Evolutionary conservation across 2,888 invertebrate genomes (phyloP).

Genomic region (Drosophila subquinaria): DNA sequence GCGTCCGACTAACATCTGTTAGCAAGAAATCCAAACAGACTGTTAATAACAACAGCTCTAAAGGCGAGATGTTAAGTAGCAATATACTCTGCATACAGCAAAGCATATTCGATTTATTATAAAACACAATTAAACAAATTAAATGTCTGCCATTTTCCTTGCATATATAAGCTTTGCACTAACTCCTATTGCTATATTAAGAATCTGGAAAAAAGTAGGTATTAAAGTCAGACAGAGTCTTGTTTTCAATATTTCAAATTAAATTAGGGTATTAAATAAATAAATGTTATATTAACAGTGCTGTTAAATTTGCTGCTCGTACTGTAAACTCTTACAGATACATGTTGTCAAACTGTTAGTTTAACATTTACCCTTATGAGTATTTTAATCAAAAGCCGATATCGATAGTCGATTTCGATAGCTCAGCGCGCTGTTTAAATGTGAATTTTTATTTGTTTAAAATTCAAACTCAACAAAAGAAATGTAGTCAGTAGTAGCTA

Average conservation of each 20-base stretch:
- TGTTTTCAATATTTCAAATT: background rate
- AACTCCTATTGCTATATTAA: background rate
- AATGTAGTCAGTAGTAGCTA: background rate
- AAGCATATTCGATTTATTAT: background rate
- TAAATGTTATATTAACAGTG: background rate
- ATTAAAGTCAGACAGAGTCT: background rate
- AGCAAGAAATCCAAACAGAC: slow-evolving; percentile 42
- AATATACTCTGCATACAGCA: slow-evolving; percentile 19
- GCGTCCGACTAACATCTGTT: slow-evolving; percentile 62
- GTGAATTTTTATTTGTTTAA: no score
- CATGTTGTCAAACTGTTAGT: slow-evolving; percentile 18
- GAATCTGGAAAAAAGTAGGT: background rate
- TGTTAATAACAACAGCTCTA: slow-evolving; percentile 35
- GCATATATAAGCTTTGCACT: background rate
- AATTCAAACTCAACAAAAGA: background rate
- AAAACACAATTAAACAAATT: background rate
- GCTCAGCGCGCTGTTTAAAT: no score
- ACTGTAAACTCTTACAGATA: slow-evolving; percentile 6
- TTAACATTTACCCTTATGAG: background rate
- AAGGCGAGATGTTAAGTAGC: background rate
- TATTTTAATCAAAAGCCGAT: background rate
- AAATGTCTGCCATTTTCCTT: background rate
- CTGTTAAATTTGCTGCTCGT: background rate
- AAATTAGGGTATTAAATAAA: background rate
- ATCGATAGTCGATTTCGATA: slow-evolving; percentile 8